Percentiles rank a stretch among this genome's conserved stretches.
These are phyloP conservation scores for Phoxinus dragarum DNA, from an alignment of 2,797 vertebrate species.

Conservation along the genomic window DNA sequence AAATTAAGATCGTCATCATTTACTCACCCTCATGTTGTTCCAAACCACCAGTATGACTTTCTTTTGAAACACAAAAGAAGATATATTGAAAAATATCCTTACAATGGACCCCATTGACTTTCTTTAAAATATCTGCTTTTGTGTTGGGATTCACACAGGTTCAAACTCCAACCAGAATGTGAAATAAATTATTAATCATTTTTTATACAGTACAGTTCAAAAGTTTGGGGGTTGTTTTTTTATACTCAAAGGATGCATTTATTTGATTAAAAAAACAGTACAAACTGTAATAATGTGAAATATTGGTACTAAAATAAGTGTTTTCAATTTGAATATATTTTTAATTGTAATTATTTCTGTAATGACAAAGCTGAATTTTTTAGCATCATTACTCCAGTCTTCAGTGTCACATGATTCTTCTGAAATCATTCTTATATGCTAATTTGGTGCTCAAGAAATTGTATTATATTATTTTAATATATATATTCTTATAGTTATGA, in stretches of 20 bases:
- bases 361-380: not conserved
- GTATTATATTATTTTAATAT: not conserved
- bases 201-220: not conserved
- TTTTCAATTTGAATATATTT: not conserved
- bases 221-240: not conserved
- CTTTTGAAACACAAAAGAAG: not conserved
- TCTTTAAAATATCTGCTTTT: not conserved
- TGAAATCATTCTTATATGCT: not conserved
- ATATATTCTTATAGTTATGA: not conserved
- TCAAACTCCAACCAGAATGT: not conserved
- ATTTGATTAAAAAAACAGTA: not conserved
- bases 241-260: not conserved
- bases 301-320: not conserved
- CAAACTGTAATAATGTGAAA: not conserved
- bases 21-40: not conserved
- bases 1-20: not conserved
- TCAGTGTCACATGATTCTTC: not conserved
- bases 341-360: not conserved
- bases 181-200: not conserved
- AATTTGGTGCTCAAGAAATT: not conserved
- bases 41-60: not conserved
- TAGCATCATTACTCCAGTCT: not conserved
- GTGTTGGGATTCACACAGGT: not conserved
- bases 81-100: not conserved
- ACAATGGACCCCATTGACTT: not conserved